phyloP scores from a whole-genome alignment of 2,113 vertebrate genomes.

The Antigone vipio region DNA sequence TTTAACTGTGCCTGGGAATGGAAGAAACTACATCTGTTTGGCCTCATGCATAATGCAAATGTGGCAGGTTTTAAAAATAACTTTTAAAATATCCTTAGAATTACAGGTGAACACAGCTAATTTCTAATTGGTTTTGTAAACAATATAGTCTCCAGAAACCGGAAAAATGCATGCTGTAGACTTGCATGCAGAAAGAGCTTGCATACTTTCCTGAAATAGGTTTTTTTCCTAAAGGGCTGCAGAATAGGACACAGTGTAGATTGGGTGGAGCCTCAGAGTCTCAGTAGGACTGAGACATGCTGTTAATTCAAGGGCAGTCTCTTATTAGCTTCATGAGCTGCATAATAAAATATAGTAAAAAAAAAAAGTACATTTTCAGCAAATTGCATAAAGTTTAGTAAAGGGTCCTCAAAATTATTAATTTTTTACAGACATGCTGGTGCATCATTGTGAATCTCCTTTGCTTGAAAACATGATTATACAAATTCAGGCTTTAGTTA shows the following conservation, averaged over 20 bases:
- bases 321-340: neutral
- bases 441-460: neutral
- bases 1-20: neutral
- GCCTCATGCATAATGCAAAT: neutral
- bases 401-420: neutral
- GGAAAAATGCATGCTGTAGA: neutral
- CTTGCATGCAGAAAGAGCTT: neutral
- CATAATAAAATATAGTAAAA: neutral
- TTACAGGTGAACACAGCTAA: neutral
- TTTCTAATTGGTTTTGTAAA: neutral
- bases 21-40: neutral
- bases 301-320: constrained; percentile 22
- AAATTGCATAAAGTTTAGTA: neutral
- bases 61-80: neutral
- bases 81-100: neutral
- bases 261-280: constrained; percentile 13
- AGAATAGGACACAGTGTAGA: neutral
- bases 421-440: neutral
- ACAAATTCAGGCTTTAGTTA: neutral
- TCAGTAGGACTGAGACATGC: neutral
- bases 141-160: neutral
- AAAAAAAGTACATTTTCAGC: neutral
- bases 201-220: neutral
- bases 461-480: neutral
- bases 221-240: constrained; percentile 12